Evolutionary conservation across 92 coral and sea anemone species (phyloP), one percentile per base, ranked within the genome.

Genomic region (Zoanthus gigantus): DNA sequence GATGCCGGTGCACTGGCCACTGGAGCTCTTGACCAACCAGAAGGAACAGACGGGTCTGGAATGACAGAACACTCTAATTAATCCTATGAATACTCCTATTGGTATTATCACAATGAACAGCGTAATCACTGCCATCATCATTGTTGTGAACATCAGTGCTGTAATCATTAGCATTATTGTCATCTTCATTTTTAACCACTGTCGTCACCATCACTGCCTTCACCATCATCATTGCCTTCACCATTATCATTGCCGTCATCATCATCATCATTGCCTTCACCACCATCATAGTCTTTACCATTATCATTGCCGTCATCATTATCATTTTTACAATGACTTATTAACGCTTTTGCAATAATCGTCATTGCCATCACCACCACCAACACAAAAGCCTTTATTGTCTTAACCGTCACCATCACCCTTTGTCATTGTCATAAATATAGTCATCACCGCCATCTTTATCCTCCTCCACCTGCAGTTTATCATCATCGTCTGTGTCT

Each of bases 1-100:
- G 98, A 90, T 69, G 98, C 77, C 9, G 98, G 93, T 76, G 93
- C 89, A 50, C 89, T 80, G 31, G 88, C 83, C 23, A 81, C 85
- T 44, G 99, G 94, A 16, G 95, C 97, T 60, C 96, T 84, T 10
- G 99, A 95, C 99, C 99, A 97, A 4, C 98, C 96, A 30, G 96
- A 89, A 29, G 96, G 90, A 29, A 96, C 89, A 10, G 98, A 76
- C 42, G 98, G 97, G 74, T 95, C 99, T 93, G 90, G 67, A 87
- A 87, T 31, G 6, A 14, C 17, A 47, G 44, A 18, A 71, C 37
- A 66, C 15, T 50, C 10, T 34, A 83, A 28, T 30, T 13, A 69
- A 10, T 69, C 46, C 17, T 5, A 32, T 5, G 1, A 10, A 10
- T 54, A 18, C 28, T 29, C 5, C 23, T 66, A 52, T 66, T 6